A percentile compares a stretch with the other conserved stretches of the same genome.
Conservation (phyloP, 2,113 vertebrate genomes). For the Carassius auratus region DNA sequence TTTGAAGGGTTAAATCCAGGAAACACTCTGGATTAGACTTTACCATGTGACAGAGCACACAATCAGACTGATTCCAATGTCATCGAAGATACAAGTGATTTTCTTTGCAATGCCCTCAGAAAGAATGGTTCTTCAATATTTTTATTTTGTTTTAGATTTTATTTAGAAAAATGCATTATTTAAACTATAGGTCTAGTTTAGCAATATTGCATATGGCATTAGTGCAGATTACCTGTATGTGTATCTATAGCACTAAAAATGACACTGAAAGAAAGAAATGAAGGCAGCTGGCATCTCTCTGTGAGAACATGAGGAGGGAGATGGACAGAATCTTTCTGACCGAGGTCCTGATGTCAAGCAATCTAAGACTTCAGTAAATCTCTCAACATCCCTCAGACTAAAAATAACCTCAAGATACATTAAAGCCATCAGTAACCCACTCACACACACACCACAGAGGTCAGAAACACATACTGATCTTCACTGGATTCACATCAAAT, state of each 20-base stretch:
- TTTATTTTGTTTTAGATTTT: no score
- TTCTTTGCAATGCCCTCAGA: background rate
- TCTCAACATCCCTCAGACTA: constrained; percentile 40
- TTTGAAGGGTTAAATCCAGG: constrained; percentile 10
- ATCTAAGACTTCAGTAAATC: constrained; percentile 37
- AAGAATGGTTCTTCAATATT: no score
- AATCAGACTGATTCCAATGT: constrained; percentile 15
- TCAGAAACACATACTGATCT: constrained; percentile 22
- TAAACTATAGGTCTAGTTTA: background rate
- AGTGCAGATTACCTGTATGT: background rate
- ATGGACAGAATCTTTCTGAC: constrained; percentile 7
- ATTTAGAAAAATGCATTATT: no score
- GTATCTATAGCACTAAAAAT: background rate
- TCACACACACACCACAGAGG: background rate
- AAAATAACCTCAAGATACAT: constrained; percentile 57
- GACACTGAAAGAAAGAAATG: background rate
- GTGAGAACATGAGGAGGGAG: constrained; percentile 7
- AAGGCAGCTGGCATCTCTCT: background rate
- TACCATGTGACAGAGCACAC: constrained; percentile 19
- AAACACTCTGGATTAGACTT: constrained; percentile 28
- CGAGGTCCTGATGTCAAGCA: constrained; percentile 29
- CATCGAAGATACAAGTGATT: background rate
- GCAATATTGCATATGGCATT: background rate
- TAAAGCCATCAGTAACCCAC: background rate
- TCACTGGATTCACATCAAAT: background rate